These are phyloP conservation scores for Carollia perspicillata DNA, from an alignment of 2,113 vertebrate species.

Conservation along the genomic window DNA sequence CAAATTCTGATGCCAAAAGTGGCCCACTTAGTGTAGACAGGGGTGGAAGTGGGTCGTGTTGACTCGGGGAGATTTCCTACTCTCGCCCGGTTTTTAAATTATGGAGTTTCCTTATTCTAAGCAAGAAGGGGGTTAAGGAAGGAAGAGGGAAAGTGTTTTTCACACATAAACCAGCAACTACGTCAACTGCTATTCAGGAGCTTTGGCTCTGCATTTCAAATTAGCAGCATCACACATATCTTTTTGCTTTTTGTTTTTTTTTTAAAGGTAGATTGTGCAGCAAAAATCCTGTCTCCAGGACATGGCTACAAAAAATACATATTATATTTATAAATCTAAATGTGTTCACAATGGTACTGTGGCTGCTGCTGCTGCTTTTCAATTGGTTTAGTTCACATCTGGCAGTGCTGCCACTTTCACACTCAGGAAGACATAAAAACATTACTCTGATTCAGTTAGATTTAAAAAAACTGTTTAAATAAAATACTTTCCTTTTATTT, in stretches of 20 bases:
- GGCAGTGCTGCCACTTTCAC: conserved; percentile 11
- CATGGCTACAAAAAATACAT: conserved; percentile 53
- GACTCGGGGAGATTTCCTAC: background rate
- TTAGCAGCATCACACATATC: background rate
- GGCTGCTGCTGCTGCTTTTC: conserved; percentile 57
- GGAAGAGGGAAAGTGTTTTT: background rate
- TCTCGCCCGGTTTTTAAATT: background rate
- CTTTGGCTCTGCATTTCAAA: background rate
- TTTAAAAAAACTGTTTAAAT: background rate
- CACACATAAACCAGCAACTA: conserved; percentile 4
- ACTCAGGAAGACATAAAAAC: background rate
- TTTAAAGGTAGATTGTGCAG: background rate
- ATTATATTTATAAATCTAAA: conserved; percentile 55
- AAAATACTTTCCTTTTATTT: background rate
- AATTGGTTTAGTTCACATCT: conserved; percentile 42
- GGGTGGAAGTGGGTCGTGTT: background rate
- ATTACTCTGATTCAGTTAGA: background rate
- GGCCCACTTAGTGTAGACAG: background rate
- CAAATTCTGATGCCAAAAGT: background rate
- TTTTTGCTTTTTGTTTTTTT: conserved; percentile 32
- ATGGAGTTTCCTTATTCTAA: background rate
- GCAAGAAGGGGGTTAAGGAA: background rate
- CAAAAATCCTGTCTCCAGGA: conserved; percentile 70
- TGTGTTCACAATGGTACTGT: conserved; percentile 52
- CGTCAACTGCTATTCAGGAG: conserved; percentile 6